A percentile compares a stretch with the other conserved stretches of the same genome.
Evolutionary conservation across 2,113 vertebrate species (phyloP).

Genomic region (Eptesicus fuscus): DNA sequence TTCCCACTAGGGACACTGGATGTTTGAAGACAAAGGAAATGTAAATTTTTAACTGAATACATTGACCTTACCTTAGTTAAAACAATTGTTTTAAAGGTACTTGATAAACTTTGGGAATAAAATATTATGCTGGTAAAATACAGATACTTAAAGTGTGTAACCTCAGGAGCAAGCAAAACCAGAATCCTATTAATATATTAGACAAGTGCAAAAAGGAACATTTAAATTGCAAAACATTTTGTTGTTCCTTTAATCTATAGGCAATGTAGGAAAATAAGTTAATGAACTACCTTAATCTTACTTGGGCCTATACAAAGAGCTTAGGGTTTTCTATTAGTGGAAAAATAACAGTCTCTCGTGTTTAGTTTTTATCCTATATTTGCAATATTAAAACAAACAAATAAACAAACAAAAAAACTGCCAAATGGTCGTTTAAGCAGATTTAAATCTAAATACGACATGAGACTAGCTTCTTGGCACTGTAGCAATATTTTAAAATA

Average conservation of each 20-base stretch:
- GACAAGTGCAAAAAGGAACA: neutral
- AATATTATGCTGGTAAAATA: neutral
- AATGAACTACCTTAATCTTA: constrained; percentile 30
- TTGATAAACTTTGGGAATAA: neutral
- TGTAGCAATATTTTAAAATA: neutral
- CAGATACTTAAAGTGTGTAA: neutral
- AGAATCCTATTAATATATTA: neutral
- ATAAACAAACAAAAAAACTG: too few species aligned
- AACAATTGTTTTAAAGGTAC: neutral
- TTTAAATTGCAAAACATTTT: constrained; percentile 36
- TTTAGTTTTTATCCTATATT: neutral
- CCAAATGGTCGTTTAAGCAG: neutral
- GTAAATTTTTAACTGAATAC: neutral
- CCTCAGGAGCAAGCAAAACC: neutral
- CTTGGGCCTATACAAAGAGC: neutral
- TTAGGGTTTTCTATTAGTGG: neutral
- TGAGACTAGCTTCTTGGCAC: neutral
- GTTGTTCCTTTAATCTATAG: constrained; percentile 36
- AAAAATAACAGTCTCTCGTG: neutral
- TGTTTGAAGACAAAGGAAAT: neutral
- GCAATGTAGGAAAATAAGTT: neutral
- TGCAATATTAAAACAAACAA: neutral
- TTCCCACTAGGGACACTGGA: neutral
- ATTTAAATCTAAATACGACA: neutral
- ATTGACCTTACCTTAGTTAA: neutral